Evolutionary conservation across 2,113 vertebrate genomes (phyloP).

Genomic region (Gymnobelideus leadbeateri): DNA sequence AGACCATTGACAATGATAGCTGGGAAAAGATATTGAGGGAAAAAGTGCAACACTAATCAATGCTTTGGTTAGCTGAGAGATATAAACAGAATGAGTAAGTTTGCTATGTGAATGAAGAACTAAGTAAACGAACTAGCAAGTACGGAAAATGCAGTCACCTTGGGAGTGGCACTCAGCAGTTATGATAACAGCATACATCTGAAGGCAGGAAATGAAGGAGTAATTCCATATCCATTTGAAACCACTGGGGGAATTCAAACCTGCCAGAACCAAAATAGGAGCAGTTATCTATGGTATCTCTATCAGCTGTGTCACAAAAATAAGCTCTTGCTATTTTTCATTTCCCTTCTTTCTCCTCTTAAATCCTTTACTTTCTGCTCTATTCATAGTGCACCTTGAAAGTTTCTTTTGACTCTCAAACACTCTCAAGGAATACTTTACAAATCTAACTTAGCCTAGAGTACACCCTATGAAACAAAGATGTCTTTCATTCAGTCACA

Average conservation of each 20-base stretch:
- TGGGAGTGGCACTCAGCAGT: background rate
- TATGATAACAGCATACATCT: background rate
- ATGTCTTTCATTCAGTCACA: background rate
- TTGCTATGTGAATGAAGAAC: background rate
- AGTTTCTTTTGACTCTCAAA: constrained; percentile 20
- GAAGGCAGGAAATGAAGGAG: background rate
- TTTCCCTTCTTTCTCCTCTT: background rate
- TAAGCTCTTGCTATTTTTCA: background rate
- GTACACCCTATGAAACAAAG: background rate
- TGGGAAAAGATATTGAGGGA: background rate
- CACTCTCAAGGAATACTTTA: constrained; percentile 21
- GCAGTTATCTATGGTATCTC: background rate
- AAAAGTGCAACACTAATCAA: background rate
- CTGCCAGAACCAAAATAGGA: background rate
- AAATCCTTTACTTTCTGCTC: constrained; percentile 18
- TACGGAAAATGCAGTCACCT: background rate
- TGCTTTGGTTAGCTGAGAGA: background rate
- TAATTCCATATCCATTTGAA: background rate
- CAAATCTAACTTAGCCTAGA: background rate
- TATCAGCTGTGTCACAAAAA: background rate
- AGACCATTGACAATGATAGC: background rate
- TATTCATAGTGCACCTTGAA: background rate
- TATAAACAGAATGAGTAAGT: background rate
- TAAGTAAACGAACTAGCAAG: background rate
- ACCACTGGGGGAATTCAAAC: background rate